Conservation (phyloP, 2,888 invertebrate genomes). For the Meliscaeva auricollis region DNA sequence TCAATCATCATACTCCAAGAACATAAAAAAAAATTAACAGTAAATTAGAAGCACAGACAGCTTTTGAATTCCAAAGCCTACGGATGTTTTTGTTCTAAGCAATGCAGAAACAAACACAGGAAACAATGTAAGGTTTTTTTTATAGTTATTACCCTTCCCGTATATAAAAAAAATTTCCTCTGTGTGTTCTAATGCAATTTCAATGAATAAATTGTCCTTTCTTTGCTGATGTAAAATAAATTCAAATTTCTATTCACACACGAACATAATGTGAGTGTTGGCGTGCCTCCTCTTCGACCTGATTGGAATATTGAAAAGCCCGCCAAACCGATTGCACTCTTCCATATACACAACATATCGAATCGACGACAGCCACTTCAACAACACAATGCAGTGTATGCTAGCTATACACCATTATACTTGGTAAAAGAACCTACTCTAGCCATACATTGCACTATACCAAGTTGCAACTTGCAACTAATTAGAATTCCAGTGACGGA, state of each 20-base stretch:
- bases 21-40: no score
- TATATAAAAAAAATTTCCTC: not conserved
- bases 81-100: no score
- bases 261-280: constrained; percentile 37
- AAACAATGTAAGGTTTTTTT: not conserved
- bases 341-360: not conserved
- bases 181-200: not conserved
- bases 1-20: no score
- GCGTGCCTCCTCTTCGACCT: constrained; percentile 44
- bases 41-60: no score
- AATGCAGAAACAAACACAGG: not conserved
- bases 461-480: constrained; percentile 30
- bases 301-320: constrained; percentile 57
- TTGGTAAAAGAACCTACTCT: not conserved
- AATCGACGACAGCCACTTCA: constrained; percentile 23
- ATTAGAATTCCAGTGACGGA: constrained; percentile 61
- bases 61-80: no score
- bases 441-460: not conserved
- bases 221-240: constrained; percentile 7
- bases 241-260: constrained; percentile 29
- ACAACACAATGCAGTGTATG: constrained; percentile 14
- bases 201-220: constrained; percentile 2
- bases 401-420: not conserved
- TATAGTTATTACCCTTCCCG: not conserved
- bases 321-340: constrained; percentile 30